Percentiles rank a stretch among this genome's conserved stretches.
Conservation (phyloP, 2,797 vertebrate genomes). For the Lagodon rhomboides region DNA sequence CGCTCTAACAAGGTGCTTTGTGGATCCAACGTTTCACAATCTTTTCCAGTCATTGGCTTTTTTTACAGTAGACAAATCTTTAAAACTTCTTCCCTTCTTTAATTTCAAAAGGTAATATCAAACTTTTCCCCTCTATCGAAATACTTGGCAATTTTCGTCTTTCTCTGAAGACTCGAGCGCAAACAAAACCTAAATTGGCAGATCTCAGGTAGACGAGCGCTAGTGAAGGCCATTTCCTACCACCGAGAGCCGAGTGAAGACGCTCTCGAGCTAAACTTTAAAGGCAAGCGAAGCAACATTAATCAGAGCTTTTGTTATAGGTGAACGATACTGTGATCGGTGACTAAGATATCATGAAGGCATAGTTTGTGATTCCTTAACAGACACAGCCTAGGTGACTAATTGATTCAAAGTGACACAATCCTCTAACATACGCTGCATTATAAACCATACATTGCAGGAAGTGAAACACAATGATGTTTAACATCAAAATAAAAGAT, state of each 20-base stretch:
- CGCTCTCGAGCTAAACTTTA: slow-evolving; percentile 66
- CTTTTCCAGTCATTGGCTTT: slow-evolving; percentile 51
- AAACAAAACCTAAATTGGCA: slow-evolving; percentile 81
- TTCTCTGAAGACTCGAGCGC: slow-evolving; percentile 53
- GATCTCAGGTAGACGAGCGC: slow-evolving; percentile 59
- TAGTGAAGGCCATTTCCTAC: slow-evolving; percentile 71
- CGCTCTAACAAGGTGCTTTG: slow-evolving; percentile 74
- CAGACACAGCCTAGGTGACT: slow-evolving; percentile 60
- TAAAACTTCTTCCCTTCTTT: slow-evolving; percentile 33
- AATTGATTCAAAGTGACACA: slow-evolving; percentile 62
- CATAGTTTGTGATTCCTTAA: slow-evolving; percentile 63
- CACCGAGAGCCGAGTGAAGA: slow-evolving; percentile 53
- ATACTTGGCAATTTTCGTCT: slow-evolving; percentile 68
- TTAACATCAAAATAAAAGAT: slow-evolving; percentile 79
- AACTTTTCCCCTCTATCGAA: slow-evolving; percentile 40
- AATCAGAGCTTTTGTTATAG: slow-evolving; percentile 64
- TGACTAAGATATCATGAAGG: slow-evolving; percentile 68
- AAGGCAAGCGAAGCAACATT: slow-evolving; percentile 83
- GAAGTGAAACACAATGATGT: slow-evolving; percentile 72
- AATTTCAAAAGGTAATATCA: slow-evolving; percentile 44
- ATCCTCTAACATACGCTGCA: slow-evolving; percentile 61
- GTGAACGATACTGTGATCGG: slow-evolving; percentile 48
- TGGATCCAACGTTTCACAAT: slow-evolving; percentile 51
- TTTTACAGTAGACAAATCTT: slow-evolving; percentile 48
- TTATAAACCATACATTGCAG: slow-evolving; percentile 59